These are phyloP conservation scores for Leptinotarsa defecta DNA, from an alignment of 1,140 invertebrate species.

Conservation along the genomic window DNA sequence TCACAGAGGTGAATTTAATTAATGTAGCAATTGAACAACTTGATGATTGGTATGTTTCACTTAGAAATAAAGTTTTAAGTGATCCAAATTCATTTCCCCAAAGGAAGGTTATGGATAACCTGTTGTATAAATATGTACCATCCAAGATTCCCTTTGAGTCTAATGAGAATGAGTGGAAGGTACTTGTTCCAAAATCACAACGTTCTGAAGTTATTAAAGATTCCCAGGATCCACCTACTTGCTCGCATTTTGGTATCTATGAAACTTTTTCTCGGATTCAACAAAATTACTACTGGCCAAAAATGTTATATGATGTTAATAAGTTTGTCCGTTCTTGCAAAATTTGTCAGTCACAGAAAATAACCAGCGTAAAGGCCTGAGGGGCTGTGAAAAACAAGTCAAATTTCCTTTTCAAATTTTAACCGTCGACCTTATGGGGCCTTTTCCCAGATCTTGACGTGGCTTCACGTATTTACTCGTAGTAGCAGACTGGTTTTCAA, in stretches of 20 bases:
- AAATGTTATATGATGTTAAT: conserved; percentile 2
- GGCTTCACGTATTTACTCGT: conserved; percentile 52
- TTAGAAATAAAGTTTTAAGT: conserved; percentile 10
- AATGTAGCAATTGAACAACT: not conserved
- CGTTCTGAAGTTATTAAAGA: not conserved
- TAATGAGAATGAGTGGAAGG: conserved; percentile 24
- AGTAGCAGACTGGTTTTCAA: conserved; percentile 41
- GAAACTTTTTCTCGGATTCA: conserved; percentile 24
- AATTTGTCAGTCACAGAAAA: not conserved
- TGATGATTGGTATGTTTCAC: conserved; percentile 17
- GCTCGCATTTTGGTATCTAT: conserved; percentile 25
- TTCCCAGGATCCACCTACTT: conserved; percentile 17
- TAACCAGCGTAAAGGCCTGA: conserved; percentile 19
- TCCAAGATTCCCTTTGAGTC: not conserved
- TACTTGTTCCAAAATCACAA: conserved; percentile 23
- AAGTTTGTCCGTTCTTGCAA: not conserved
- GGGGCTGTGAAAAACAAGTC: conserved; percentile 34
- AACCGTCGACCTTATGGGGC: too few relatives aligned
- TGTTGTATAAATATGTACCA: conserved; percentile 19
- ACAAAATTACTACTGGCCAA: conserved; percentile 25
- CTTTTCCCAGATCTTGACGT: conserved; percentile 39
- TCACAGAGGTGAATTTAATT: not conserved
- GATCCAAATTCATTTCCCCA: conserved; percentile 18
- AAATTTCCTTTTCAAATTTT: too few relatives aligned
- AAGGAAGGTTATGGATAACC: conserved; percentile 5